A percentile compares a stretch with the other conserved stretches of the same genome.
These are phyloP conservation scores for Flabesymbios commensalis DNA, from an alignment of 2,888 invertebrate species.

Conservation along the genomic window DNA sequence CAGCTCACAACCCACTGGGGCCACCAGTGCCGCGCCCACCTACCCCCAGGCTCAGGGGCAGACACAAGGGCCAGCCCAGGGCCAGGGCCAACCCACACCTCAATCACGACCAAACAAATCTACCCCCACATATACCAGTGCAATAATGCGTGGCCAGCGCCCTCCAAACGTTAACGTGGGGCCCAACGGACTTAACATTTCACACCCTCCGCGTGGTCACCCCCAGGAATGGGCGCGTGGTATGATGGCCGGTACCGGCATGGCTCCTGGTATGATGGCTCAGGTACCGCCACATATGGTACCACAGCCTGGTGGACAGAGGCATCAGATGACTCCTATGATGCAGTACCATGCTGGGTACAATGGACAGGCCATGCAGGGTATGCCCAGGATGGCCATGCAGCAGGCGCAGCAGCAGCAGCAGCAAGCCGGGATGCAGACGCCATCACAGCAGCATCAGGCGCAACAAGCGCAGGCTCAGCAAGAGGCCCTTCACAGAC, in stretches of 20 bases:
- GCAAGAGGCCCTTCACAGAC: not conserved
- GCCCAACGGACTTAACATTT: conserved; percentile 64
- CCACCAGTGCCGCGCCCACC: not conserved
- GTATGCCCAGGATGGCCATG: not conserved
- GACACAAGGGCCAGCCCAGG: not conserved
- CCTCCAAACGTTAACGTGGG: conserved; percentile 69
- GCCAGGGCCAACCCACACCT: not conserved
- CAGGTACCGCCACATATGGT: conserved; percentile 12
- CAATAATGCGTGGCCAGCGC: conserved; percentile 64
- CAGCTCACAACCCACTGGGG: not conserved
- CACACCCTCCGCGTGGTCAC: conserved; percentile 61
- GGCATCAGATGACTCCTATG: conserved; percentile 35
- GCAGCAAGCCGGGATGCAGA: conserved; percentile 24
- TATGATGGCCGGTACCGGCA: conserved; percentile 61
- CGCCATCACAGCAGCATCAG: conserved; percentile 18
- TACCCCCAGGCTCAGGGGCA: not conserved
- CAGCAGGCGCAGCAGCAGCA: conserved; percentile 13
- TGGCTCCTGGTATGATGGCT: conserved; percentile 14
- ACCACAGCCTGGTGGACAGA: conserved; percentile 8
- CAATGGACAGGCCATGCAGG: not conserved
- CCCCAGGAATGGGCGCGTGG: conserved; percentile 62
- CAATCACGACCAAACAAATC: not conserved
- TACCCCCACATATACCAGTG: conserved; percentile 48
- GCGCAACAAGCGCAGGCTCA: too few species aligned
- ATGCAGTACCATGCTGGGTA: conserved; percentile 61